A percentile compares a stretch with the other conserved stretches of the same genome.
phyloP scores from a whole-genome alignment of 2,113 vertebrate genomes.

The Syrmaticus mikado region DNA sequence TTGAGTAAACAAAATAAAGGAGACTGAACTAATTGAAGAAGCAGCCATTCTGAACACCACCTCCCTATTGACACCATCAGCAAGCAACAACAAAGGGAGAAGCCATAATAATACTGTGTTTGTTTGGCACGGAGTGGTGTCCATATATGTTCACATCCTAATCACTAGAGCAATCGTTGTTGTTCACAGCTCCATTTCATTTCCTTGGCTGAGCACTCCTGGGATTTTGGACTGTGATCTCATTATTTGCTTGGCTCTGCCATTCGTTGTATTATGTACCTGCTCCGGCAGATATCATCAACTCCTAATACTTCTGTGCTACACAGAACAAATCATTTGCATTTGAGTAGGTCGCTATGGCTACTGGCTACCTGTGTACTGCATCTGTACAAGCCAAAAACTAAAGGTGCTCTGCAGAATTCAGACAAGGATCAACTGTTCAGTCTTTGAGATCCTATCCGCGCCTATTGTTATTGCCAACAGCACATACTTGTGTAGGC shows the following conservation, averaged over 20 bases:
- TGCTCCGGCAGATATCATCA: slow-evolving; percentile 40
- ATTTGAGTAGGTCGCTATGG: slow-evolving; percentile 52
- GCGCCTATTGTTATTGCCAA: neutral
- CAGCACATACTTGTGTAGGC: neutral
- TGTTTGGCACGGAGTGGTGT: neutral
- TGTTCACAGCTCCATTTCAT: neutral
- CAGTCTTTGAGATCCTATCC: neutral
- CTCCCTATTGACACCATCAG: neutral
- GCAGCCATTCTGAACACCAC: neutral
- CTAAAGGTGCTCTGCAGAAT: slow-evolving; percentile 35
- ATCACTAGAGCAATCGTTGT: neutral
- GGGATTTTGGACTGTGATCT: slow-evolving; percentile 23
- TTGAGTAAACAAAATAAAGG: neutral
- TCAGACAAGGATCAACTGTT: slow-evolving; percentile 37
- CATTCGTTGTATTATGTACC: neutral
- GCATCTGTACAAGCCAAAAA: slow-evolving; percentile 28
- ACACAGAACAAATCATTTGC: slow-evolving; percentile 36
- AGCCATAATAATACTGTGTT: neutral
- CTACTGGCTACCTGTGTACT: slow-evolving; percentile 39
- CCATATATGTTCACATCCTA: neutral
- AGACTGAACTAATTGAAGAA: neutral
- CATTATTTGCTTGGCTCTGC: neutral
- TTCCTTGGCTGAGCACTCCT: slow-evolving; percentile 13
- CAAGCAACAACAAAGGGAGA: neutral
- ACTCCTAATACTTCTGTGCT: neutral